Evolutionary conservation across 1,140 invertebrate species (phyloP).

Genomic region (Drosophila littoralis): DNA sequence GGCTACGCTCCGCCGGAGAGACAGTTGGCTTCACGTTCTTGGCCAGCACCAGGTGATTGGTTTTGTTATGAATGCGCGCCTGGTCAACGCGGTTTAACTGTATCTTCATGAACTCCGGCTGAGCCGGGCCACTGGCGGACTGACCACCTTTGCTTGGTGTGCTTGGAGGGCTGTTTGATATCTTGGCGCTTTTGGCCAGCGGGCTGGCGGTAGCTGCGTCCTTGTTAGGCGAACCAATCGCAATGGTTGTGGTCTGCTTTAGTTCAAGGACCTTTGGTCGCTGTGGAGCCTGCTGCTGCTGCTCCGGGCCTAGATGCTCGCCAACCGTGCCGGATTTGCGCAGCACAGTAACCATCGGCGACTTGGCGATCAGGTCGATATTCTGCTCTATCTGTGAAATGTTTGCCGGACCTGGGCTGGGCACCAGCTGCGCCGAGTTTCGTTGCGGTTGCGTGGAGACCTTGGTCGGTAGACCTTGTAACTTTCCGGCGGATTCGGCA

Average conservation of each 20-base stretch:
- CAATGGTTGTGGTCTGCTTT: constrained; percentile 20
- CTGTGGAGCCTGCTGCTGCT: constrained; percentile 15
- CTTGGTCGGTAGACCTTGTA: constrained; percentile 25
- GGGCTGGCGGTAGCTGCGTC: constrained; percentile 42
- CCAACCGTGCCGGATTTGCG: constrained; percentile 60
- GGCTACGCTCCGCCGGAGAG: constrained; percentile 55
- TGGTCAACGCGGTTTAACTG: constrained; percentile 88
- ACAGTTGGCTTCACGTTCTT: constrained; percentile 83
- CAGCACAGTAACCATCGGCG: constrained; percentile 74
- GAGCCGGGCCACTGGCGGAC: constrained; percentile 19
- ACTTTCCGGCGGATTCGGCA: constrained; percentile 59
- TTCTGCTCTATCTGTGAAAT: constrained; percentile 79
- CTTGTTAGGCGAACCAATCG: constrained; percentile 33
- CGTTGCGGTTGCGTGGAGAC: constrained; percentile 55
- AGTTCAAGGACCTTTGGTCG: constrained; percentile 66
- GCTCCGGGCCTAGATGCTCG: constrained; percentile 32
- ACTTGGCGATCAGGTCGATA: constrained; percentile 79
- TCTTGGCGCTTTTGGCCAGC: constrained; percentile 52
- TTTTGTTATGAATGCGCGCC: constrained; percentile 80
- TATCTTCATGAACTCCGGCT: constrained; percentile 90
- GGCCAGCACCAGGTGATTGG: constrained; percentile 87
- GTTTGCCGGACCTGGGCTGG: constrained; percentile 42
- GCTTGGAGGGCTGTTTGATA: constrained; percentile 46
- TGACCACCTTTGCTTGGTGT: constrained; percentile 38
- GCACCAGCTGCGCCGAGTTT: constrained; percentile 44